Percentiles rank a stretch among this genome's conserved stretches.
Conservation (phyloP, 2,888 invertebrate genomes). For the Hipparchia sbordonii region DNA sequence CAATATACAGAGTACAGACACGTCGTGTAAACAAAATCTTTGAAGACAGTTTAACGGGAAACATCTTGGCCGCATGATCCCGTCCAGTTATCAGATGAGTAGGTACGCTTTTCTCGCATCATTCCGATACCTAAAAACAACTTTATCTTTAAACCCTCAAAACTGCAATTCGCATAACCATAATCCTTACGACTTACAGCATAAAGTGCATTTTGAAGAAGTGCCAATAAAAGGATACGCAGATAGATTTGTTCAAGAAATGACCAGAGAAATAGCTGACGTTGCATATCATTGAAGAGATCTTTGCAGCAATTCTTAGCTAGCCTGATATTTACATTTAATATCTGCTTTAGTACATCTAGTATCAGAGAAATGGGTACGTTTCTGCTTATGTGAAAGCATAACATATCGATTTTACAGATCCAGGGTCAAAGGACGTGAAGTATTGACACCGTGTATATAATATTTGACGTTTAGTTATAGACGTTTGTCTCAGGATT, state of each 20-base stretch:
- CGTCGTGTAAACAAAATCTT: slow-evolving; percentile 28
- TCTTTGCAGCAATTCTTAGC: slow-evolving; percentile 27
- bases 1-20: slow-evolving; percentile 14
- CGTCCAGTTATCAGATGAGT: slow-evolving; percentile 33
- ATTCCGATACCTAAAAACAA: slow-evolving; percentile 25
- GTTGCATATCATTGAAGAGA: slow-evolving; percentile 34
- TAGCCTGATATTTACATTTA: slow-evolving; percentile 32
- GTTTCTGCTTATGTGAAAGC: not conserved
- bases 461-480: not conserved
- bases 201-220: slow-evolving; percentile 20
- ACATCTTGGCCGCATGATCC: slow-evolving; percentile 29
- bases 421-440: not conserved
- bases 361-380: slow-evolving; percentile 12
- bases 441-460: not conserved
- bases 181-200: not conserved
- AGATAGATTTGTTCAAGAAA: slow-evolving; percentile 20
- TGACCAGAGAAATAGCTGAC: slow-evolving; percentile 29
- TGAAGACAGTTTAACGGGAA: slow-evolving; percentile 27
- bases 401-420: not conserved
- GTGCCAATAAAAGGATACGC: not conserved
- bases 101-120: slow-evolving; percentile 35
- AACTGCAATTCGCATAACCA: not conserved
- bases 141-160: not conserved
- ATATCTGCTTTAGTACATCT: slow-evolving; percentile 26
- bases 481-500: not conserved